Evolutionary conservation across 2,113 vertebrate genomes (phyloP).

Genomic region (Osmerus mordax): DNA sequence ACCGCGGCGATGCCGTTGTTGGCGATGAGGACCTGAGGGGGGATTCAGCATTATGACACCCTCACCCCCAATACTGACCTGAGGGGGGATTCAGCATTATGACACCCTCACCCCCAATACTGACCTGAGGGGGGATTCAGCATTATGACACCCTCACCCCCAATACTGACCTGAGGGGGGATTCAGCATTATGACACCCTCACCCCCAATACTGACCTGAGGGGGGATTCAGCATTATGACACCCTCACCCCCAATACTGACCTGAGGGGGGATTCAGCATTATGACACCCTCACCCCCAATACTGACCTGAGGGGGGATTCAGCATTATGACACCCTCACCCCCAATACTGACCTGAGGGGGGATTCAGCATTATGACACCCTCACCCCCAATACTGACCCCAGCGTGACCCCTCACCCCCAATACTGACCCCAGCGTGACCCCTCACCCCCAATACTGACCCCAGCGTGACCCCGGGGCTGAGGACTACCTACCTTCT

Average conservation of each 20-base stretch:
- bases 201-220: slow-evolving; percentile 78
- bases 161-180: slow-evolving; percentile 78
- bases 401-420: no score
- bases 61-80: slow-evolving; percentile 78
- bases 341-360: slow-evolving; percentile 78
- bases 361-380: background rate
- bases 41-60: no score
- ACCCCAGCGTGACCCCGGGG: background rate
- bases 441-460: no score
- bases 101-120: no score
- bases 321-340: no score
- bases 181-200: no score
- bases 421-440: no score
- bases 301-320: slow-evolving; percentile 77
- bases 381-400: slow-evolving; percentile 63
- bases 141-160: no score
- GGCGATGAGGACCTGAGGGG: slow-evolving; percentile 90
- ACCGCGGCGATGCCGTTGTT: slow-evolving; percentile 99
- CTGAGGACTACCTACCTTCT: slow-evolving; percentile 78
- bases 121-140: slow-evolving; percentile 72
- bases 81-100: background rate
- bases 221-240: background rate
- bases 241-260: no score
- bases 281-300: no score
- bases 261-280: slow-evolving; percentile 70